phyloP scores from a whole-genome alignment of 2,113 vertebrate genomes.

The Myanophis thanlyinensis region DNA sequence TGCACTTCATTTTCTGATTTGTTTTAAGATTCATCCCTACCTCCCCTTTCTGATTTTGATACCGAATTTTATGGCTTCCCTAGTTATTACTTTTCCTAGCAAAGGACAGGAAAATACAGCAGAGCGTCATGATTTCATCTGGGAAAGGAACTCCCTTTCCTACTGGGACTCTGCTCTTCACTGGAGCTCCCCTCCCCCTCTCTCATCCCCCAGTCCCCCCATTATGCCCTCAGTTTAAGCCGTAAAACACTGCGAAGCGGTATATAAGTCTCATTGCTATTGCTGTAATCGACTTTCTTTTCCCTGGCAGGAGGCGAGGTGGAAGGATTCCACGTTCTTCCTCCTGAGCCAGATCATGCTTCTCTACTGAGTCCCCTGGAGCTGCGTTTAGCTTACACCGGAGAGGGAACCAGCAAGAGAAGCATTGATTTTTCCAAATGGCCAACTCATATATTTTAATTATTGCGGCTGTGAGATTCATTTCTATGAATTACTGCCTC shows the following conservation, averaged over 20 bases:
- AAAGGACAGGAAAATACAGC: background rate
- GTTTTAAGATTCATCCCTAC: background rate
- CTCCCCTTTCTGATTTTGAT: background rate
- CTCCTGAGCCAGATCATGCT: background rate
- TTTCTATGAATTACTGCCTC: background rate
- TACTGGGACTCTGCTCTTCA: background rate
- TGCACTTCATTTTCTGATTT: background rate
- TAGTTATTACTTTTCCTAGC: background rate
- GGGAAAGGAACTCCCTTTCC: background rate
- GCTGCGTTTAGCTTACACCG: accelerated
- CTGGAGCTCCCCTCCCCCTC: background rate
- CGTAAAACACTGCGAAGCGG: too few relatives aligned
- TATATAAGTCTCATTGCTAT: too few relatives aligned
- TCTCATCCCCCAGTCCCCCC: background rate
- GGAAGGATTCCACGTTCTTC: background rate
- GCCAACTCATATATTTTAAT: accelerated
- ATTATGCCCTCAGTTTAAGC: too few relatives aligned
- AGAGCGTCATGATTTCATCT: background rate
- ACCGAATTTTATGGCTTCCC: background rate
- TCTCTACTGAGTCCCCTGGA: background rate
- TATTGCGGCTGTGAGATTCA: background rate
- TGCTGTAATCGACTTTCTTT: background rate
- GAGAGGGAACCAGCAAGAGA: background rate
- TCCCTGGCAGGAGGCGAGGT: background rate
- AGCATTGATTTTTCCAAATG: background rate